phyloP scores from a whole-genome alignment of 2,888 invertebrate species.

The Harpalus rubripes region DNA sequence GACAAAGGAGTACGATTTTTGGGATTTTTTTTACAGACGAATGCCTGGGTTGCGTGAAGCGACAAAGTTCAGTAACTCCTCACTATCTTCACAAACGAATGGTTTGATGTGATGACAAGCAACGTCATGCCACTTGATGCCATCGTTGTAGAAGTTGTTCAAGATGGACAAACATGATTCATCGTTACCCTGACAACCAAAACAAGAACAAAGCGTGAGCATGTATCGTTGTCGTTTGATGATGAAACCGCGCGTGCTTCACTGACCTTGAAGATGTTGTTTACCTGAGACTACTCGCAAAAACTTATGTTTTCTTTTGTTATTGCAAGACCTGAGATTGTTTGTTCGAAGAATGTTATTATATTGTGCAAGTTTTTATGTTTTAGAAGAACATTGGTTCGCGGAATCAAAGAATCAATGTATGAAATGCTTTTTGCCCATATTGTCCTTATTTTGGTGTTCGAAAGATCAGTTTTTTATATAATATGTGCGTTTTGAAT shows the following conservation, averaged over 20 bases:
- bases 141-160: constrained; percentile 95
- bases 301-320: constrained; percentile 30
- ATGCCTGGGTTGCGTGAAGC: constrained; percentile 92
- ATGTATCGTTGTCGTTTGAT: constrained; percentile 18
- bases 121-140: constrained; percentile 92
- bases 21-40: constrained; percentile 82
- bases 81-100: constrained; percentile 94
- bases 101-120: constrained; percentile 92
- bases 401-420: neutral
- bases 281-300: constrained; percentile 47
- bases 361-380: constrained; percentile 10
- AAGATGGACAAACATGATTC: constrained; percentile 93
- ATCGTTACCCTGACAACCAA: constrained; percentile 86
- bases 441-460: neutral
- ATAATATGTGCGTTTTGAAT: no score
- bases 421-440: neutral
- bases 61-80: constrained; percentile 93
- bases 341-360: constrained; percentile 15
- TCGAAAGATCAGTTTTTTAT: neutral
- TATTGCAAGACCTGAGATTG: constrained; percentile 25
- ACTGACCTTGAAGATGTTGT: constrained; percentile 41
- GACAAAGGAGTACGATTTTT: constrained; percentile 59
- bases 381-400: neutral
- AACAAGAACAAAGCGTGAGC: constrained; percentile 57
- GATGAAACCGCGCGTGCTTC: constrained; percentile 27